A percentile compares a stretch with the other conserved stretches of the same genome.
Conservation (phyloP, 2,797 vertebrate genomes). For the Gastrophryne carolinensis region DNA sequence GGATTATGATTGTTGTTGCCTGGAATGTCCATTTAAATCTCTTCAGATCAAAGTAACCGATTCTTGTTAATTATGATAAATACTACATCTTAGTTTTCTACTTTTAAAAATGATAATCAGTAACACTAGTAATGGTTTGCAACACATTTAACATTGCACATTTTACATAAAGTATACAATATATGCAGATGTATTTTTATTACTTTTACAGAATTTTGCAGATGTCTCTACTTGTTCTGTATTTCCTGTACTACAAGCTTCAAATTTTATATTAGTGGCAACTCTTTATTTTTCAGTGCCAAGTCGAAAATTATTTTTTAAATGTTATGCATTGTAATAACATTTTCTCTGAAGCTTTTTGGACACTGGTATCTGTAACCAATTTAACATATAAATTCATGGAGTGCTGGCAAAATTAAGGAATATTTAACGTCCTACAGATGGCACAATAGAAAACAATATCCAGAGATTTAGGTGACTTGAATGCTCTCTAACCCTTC, state of each 20-base stretch:
- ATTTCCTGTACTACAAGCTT: slow-evolving; percentile 45
- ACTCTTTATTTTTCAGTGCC: slow-evolving; percentile 56
- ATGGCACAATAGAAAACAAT: slow-evolving; percentile 74
- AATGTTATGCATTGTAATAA: slow-evolving; percentile 60
- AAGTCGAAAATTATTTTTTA: slow-evolving; percentile 66
- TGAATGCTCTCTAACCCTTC: slow-evolving; percentile 65
- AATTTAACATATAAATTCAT: slow-evolving; percentile 77
- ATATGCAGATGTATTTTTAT: no score
- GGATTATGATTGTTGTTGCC: no score
- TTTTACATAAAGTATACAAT: no score
- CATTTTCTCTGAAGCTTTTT: slow-evolving; percentile 60
- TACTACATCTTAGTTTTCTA: no score
- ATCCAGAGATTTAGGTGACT: slow-evolving; percentile 73
- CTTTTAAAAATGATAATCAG: no score
- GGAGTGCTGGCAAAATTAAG: slow-evolving; percentile 73
- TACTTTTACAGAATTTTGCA: no score
- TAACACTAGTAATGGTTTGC: no score
- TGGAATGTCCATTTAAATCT: no score
- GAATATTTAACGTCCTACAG: slow-evolving; percentile 78
- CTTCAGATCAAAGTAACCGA: no score
- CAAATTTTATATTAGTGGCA: slow-evolving; percentile 50
- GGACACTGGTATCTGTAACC: slow-evolving; percentile 64
- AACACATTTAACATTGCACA: no score
- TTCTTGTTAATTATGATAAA: no score
- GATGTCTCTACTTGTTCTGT: no score